These are phyloP conservation scores for Heliothis subflexa DNA, from an alignment of 1,140 invertebrate genomes.

Conservation along the genomic window DNA sequence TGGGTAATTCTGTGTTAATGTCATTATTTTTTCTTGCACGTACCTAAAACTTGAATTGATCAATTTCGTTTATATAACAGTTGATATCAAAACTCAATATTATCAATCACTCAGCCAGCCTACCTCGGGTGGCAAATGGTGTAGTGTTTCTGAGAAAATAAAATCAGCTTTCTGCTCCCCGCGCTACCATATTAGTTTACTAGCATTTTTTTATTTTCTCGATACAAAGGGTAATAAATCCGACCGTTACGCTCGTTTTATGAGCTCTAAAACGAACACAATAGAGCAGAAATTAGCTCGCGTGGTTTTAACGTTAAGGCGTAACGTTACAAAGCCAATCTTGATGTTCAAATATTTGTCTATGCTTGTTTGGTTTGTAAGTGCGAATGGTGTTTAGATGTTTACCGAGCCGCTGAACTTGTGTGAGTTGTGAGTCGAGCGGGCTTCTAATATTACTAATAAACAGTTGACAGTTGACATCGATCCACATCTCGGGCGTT, in stretches of 20 bases:
- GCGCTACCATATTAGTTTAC: slow-evolving; percentile 79
- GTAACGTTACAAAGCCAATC: slow-evolving; percentile 74
- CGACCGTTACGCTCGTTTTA: slow-evolving; percentile 46
- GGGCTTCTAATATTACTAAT: slow-evolving; percentile 78
- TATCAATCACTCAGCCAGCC: slow-evolving; percentile 28
- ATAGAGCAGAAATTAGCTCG: slow-evolving; percentile 68
- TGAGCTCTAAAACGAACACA: slow-evolving; percentile 55
- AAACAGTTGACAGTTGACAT: slow-evolving; percentile 80
- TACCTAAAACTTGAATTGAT: neutral
- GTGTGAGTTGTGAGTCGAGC: slow-evolving; percentile 69
- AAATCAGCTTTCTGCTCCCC: slow-evolving; percentile 72
- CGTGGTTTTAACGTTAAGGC: slow-evolving; percentile 52
- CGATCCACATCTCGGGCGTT: slow-evolving; percentile 59
- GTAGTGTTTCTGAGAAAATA: slow-evolving; percentile 75
- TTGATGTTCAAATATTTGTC: slow-evolving; percentile 82
- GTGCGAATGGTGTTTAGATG: slow-evolving; percentile 84
- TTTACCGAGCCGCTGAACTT: slow-evolving; percentile 81
- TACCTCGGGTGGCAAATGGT: slow-evolving; percentile 53
- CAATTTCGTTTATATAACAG: slow-evolving; percentile 11
- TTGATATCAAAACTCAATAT: slow-evolving; percentile 53
- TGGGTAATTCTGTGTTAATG: neutral
- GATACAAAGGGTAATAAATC: slow-evolving; percentile 59
- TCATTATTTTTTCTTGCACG: too few relatives aligned
- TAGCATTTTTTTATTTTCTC: slow-evolving; percentile 64
- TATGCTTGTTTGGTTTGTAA: slow-evolving; percentile 83